phyloP scores from a whole-genome alignment of 2,113 vertebrate genomes.

The Noctilio leporinus region DNA sequence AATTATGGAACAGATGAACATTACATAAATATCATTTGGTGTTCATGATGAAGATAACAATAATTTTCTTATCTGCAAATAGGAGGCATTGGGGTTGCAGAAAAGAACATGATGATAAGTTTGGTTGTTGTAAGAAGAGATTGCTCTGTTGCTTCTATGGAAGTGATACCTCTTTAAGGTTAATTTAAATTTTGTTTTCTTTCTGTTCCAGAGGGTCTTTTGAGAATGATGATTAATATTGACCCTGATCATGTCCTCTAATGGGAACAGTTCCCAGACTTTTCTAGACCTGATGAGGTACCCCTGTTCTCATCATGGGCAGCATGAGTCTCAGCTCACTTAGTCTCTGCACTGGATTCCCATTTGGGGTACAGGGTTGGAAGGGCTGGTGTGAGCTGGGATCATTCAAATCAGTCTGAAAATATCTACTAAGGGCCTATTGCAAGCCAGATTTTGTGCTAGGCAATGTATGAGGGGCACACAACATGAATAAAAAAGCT shows the following conservation, averaged over 20 bases:
- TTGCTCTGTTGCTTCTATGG: neutral
- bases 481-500: neutral
- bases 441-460: neutral
- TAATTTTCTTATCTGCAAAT: conserved; percentile 9
- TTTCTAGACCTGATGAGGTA: neutral
- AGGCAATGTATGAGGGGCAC: neutral
- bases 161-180: neutral
- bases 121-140: neutral
- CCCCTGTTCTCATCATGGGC: neutral
- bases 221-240: neutral
- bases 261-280: neutral
- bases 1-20: neutral
- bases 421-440: neutral
- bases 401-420: neutral
- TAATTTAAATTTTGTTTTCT: conserved; percentile 21
- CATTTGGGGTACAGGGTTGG: neutral
- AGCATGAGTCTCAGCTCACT: neutral
- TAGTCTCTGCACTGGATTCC: neutral
- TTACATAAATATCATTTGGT: neutral
- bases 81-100: neutral
- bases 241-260: neutral
- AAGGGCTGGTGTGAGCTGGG: neutral
- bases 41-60: neutral
- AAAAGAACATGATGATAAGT: neutral
- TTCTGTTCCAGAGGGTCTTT: neutral